These are phyloP conservation scores for Apoda limacodes DNA, from an alignment of 2,888 invertebrate genomes.

Conservation along the genomic window DNA sequence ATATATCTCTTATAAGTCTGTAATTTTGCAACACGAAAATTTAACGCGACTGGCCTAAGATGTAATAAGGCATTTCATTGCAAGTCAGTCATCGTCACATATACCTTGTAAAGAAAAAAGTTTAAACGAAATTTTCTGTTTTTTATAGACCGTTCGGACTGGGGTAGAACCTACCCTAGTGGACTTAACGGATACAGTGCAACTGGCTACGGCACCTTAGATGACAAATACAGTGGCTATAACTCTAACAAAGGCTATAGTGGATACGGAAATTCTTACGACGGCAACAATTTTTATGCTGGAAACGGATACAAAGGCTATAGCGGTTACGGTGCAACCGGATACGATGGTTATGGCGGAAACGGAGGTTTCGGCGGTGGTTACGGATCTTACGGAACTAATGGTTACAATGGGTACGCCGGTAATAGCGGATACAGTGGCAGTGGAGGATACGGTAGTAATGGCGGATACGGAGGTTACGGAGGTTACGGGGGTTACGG, in stretches of 20 bases:
- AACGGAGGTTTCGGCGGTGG: constrained; percentile 18
- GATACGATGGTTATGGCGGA: constrained; percentile 12
- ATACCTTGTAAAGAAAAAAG: too few species aligned
- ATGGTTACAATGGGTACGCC: constrained; percentile 15
- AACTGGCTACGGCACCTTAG: constrained; percentile 21
- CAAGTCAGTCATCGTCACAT: too few species aligned
- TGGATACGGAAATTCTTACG: constrained; percentile 13
- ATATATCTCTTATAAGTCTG: too few species aligned
- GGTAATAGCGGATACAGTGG: constrained; percentile 20
- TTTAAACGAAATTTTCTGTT: too few species aligned
- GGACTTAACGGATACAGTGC: constrained; percentile 28
- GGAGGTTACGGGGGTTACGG: constrained; percentile 71
- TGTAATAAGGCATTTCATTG: too few species aligned
- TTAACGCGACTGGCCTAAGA: too few species aligned
- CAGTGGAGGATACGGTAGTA: constrained; percentile 16
- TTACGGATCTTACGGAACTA: constrained; percentile 16
- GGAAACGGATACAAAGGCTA: constrained; percentile 9
- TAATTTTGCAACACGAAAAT: too few species aligned
- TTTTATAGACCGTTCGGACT: too few species aligned
- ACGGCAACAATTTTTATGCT: constrained; percentile 19
- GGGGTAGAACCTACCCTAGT: constrained; percentile 38
- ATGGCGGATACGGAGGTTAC: constrained; percentile 26
- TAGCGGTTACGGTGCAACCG: constrained; percentile 16
- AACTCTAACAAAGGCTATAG: too few species aligned
- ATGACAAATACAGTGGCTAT: constrained; percentile 16